A percentile compares a stretch with the other conserved stretches of the same genome.
These are phyloP conservation scores for Hemichromis elongatus DNA, from an alignment of 2,113 vertebrate species.

Conservation along the genomic window DNA sequence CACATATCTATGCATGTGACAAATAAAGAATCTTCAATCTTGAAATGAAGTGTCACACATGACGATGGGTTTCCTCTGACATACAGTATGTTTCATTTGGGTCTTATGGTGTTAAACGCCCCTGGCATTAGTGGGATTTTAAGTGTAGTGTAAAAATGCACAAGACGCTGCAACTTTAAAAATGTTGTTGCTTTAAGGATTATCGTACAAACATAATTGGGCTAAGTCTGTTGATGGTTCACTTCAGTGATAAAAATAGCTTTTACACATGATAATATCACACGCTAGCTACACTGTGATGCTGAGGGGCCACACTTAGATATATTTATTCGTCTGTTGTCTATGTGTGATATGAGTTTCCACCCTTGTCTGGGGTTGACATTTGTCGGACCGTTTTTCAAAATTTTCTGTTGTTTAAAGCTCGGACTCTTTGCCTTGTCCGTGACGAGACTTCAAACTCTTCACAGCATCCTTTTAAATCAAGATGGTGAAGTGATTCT, in stretches of 20 bases:
- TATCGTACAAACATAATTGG: fast-evolving
- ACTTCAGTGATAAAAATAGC: background rate
- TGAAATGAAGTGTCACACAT: background rate
- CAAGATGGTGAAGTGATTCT: fast-evolving
- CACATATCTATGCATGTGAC: too few species aligned
- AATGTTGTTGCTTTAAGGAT: background rate
- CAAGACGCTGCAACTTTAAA: background rate
- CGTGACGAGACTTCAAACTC: background rate
- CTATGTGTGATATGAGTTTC: background rate
- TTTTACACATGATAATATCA: background rate
- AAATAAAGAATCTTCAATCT: too few species aligned
- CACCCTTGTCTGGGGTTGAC: background rate
- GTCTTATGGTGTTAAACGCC: fast-evolving
- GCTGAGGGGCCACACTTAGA: background rate
- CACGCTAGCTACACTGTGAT: fast-evolving
- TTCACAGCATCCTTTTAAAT: fast-evolving
- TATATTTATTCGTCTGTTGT: background rate
- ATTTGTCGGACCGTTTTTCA: too few species aligned
- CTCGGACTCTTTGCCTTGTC: background rate
- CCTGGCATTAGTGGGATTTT: background rate
- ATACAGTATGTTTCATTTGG: background rate
- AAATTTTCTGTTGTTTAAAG: background rate
- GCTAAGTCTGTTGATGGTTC: too few species aligned
- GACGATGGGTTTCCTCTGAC: fast-evolving
- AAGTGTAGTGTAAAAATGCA: background rate